Evolutionary conservation across 2,797 vertebrate genomes (phyloP).

Genomic region (Nyctibius grandis): DNA sequence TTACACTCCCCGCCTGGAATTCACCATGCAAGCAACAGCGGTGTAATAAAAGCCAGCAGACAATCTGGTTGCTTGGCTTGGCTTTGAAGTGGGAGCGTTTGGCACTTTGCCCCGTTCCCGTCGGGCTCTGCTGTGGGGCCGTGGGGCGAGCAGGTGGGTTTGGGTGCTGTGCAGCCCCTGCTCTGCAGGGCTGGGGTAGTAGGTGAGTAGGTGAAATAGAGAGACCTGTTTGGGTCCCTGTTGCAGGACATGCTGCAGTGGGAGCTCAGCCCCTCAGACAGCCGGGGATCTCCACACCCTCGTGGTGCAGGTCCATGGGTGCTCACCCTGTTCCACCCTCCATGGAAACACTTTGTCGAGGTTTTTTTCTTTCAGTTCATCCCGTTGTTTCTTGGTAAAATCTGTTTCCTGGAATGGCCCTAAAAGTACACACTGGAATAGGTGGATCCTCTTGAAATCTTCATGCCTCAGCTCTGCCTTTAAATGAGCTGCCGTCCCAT

Average conservation of each 20-base stretch:
- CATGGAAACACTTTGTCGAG: not conserved
- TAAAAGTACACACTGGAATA: not conserved
- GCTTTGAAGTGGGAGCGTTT: slow-evolving; percentile 67
- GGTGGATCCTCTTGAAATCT: not conserved
- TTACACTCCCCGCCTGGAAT: not conserved
- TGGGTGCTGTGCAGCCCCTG: slow-evolving; percentile 47
- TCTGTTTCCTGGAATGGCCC: not conserved
- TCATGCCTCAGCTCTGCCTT: not conserved
- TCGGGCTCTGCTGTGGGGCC: slow-evolving; percentile 7
- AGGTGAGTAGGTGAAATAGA: not conserved
- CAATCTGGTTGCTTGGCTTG: slow-evolving; percentile 28
- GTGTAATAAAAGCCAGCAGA: slow-evolving; percentile 40
- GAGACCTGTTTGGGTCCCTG: not conserved
- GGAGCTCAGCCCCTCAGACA: not conserved
- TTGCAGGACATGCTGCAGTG: not conserved
- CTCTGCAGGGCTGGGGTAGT: not conserved
- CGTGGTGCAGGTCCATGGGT: fast-evolving
- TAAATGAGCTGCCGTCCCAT: not conserved
- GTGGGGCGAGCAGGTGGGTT: slow-evolving; percentile 67
- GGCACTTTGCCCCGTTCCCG: slow-evolving; percentile 70
- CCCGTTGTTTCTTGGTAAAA: not conserved
- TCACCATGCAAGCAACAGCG: not conserved
- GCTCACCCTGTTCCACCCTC: not conserved
- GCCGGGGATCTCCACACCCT: not conserved
- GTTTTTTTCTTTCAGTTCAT: not conserved